Base-by-base conservation (phyloP, 2,113 vertebrate genomes). In the Ramphastos sulfuratus region DNA sequence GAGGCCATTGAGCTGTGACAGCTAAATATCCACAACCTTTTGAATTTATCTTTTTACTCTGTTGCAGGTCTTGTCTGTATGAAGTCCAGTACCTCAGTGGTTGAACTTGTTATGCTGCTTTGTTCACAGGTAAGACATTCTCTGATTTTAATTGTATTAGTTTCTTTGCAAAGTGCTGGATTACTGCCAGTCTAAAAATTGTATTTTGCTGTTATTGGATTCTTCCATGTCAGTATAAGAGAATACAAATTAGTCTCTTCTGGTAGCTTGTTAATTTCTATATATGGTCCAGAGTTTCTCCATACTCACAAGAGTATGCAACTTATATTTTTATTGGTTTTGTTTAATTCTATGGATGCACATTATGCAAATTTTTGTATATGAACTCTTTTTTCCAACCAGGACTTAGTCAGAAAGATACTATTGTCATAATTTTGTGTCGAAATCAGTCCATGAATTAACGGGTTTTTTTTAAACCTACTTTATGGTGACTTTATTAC, bases 31-130 rank as follows among this genome's bases (percentile, higher is more conserved):
- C 56, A 8, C 21, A 17, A 72, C 23, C 16, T 85, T 90, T 54
- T 64, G 85, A 64, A 64, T 93, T 96, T 21, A 94, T 63, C 82
- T 96, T 96, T 92, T 96, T 23, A 42, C 52, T 82, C 21, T 90
- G 3, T 94, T 97, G 37, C 95, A 99, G 99, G 99, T 96, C 98
- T 99, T 4, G 99, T 99, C 64, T 99, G 99, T 73, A 99, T 99
- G 99, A 99, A 99, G 96, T 99, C 99, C 6, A 99, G 99, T 96
- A 99, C 99, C 11, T 99, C 99, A 4, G 99, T 99, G 92, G 99
- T 99, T 73, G 99, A 99, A 95, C 98, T 99, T 23, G 99, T 99
- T 79, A 99, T 99, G 99, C 97, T 99, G 96, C 98, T 99, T 89
- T 99, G 99, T 97, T 99, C 99, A 93, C 99, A 99, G 99, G 99